Evolutionary conservation across 2,797 vertebrate species (phyloP).

Genomic region (Selene dorsalis): DNA sequence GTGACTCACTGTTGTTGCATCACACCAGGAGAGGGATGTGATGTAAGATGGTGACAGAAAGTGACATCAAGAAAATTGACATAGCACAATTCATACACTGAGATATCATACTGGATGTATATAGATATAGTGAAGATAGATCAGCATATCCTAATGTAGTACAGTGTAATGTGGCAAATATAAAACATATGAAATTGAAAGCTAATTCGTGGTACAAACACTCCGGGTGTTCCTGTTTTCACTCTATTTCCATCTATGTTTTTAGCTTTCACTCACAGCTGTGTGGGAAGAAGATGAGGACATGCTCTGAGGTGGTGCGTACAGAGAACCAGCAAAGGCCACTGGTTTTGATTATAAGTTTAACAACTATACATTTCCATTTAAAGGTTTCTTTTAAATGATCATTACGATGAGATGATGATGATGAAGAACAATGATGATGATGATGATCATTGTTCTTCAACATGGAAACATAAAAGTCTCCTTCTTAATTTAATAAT

Average conservation of each 20-base stretch:
- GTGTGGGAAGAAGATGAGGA: background rate
- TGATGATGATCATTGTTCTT: background rate
- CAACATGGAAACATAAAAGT: background rate
- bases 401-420: background rate
- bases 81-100: background rate
- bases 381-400: background rate
- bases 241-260: background rate
- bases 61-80: slow-evolving; percentile 33
- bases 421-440: no score
- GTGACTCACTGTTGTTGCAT: slow-evolving; percentile 52
- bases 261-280: slow-evolving; percentile 8
- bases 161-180: background rate
- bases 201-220: background rate
- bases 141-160: no score
- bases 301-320: background rate
- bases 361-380: background rate
- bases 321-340: background rate
- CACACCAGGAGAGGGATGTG: slow-evolving; percentile 32
- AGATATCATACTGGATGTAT: slow-evolving; percentile 9
- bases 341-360: background rate
- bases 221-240: background rate
- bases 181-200: background rate
- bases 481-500: background rate
- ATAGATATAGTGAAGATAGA: background rate
- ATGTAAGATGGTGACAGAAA: slow-evolving; percentile 55